Evolutionary conservation across 2,113 vertebrate species (phyloP), one percentile per base, ranked within the genome.

Genomic region (Megaleporinus macrocephalus): DNA sequence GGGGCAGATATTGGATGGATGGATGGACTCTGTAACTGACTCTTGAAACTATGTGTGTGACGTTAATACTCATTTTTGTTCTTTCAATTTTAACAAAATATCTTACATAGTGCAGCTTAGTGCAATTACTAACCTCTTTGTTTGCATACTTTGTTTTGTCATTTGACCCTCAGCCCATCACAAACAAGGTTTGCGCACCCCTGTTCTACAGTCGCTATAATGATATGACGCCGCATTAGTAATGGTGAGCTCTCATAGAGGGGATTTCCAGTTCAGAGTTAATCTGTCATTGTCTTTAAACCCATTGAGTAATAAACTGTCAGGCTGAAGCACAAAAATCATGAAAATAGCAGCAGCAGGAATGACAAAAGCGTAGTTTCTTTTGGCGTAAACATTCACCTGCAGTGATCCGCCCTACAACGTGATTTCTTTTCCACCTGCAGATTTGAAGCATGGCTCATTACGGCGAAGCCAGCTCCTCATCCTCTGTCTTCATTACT

Each of bases 201-300:
- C 41, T 44, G 41, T 4, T 44, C 41, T 44, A 44, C 5, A 44
- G 41, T 5, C 41, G 5, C 41, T 44, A 44, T 44, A 44, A 44
- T 44, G 5, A 44, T 9, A 9, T 44, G 41, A 11, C 41, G 5
- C 41, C 11, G 5, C 41, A 44, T 44, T 11, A 44, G 41, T 44
- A 44, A 44, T 44, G 4, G 41, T 44, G 10, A 11, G 10, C 41
- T 44, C 41, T 9, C 41, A 9, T 82, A 6, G 84, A 88, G 86
- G 78, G 88, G 80, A 89, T 89, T 83, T 77, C 76, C 76, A 87
- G 80, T 78, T 80, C 76, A 81, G 71, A 86, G 84, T 84, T 90
- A 86, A 91, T 90, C 86, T 85, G 85, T 84, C 83, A 70, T 84
- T 88, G 86, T 90, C 86, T 75, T 87, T 91, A 89, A 90, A 91